Conservation (phyloP, 37 sponge, comb jelly and placozoan genomes). For the Chondrilla cf. caribensis region DNA sequence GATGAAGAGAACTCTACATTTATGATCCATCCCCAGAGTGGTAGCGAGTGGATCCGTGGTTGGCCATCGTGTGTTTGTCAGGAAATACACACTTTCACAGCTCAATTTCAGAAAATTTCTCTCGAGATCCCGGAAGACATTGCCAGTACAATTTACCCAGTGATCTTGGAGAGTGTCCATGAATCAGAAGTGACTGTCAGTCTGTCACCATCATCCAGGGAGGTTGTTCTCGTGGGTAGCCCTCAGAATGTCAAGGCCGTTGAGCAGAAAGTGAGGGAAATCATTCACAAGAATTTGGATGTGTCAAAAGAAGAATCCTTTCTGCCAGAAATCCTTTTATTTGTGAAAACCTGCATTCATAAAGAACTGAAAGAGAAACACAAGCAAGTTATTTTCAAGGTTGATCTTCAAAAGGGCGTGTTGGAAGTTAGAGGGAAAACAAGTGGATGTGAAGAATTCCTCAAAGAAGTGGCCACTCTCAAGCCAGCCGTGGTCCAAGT, state of each 20-base stretch:
- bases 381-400: not conserved
- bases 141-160: not conserved
- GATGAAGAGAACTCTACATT: not conserved
- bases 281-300: constrained; percentile 10
- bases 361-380: not conserved
- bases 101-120: not conserved
- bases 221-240: not conserved
- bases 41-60: not conserved
- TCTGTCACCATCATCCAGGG: not conserved
- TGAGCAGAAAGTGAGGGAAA: not conserved
- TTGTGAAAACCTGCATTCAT: not conserved
- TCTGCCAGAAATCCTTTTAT: not conserved
- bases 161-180: not conserved
- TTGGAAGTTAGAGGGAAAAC: constrained; percentile 5
- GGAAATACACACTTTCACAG: not conserved
- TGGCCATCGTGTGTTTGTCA: not conserved
- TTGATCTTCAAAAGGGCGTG: not conserved
- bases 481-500: not conserved
- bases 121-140: not conserved
- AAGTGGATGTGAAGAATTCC: not conserved
- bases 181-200: not conserved
- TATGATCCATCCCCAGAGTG: not conserved
- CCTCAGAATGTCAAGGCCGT: not conserved
- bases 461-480: not conserved
- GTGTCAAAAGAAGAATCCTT: not conserved